Conservation (phyloP, 2,797 vertebrate species). For the Amazona finschi region DNA sequence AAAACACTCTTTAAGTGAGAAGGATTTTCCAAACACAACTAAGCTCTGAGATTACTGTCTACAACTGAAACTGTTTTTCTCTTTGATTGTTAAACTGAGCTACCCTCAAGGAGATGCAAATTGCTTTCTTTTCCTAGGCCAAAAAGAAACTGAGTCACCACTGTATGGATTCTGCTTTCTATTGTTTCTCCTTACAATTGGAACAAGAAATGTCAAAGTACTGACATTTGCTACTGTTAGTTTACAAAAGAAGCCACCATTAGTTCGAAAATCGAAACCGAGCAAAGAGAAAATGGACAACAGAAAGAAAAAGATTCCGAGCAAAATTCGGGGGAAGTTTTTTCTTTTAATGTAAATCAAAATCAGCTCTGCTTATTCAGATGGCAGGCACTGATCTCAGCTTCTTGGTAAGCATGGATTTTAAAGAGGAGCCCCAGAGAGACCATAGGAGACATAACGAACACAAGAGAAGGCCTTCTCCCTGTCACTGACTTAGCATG, state of each 20-base stretch:
- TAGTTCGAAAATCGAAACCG: not conserved
- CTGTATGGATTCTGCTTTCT: not conserved
- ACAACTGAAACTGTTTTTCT: not conserved
- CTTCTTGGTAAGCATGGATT: not conserved
- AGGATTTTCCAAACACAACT: not conserved
- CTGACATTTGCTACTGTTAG: not conserved
- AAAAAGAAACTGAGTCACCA: not conserved
- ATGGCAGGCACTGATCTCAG: not conserved
- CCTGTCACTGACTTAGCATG: not conserved
- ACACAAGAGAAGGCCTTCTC: not conserved
- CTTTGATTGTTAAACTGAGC: not conserved
- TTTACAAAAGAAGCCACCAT: not conserved
- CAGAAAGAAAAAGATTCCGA: not conserved
- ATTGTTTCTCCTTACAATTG: conserved; percentile 18
- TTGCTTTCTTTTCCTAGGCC: not conserved
- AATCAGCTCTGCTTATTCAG: not conserved
- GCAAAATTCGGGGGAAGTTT: not conserved
- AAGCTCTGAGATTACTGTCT: not conserved
- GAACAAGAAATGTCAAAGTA: not conserved
- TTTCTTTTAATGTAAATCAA: not conserved
- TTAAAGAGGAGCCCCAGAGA: not conserved
- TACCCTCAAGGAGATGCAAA: not conserved
- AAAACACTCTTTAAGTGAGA: not conserved
- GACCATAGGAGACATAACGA: not conserved
- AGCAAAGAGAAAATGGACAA: not conserved